Evolutionary conservation across 2,113 vertebrate species (phyloP).

Genomic region (Planiliza haematocheilus): DNA sequence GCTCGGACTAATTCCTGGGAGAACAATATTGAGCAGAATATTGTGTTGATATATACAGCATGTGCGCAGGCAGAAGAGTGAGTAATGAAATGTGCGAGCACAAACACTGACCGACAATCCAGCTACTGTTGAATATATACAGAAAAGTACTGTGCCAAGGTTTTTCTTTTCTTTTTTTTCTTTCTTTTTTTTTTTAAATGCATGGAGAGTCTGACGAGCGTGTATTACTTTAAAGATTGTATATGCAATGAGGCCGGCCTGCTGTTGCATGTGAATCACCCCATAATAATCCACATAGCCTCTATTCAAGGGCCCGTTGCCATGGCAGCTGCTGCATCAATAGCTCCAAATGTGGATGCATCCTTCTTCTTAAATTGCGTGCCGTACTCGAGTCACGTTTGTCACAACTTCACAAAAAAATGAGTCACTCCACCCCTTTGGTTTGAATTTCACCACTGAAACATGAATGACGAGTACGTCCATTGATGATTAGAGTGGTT

Average conservation of each 20-base stretch:
- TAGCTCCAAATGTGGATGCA: constrained; percentile 66
- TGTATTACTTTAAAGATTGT: constrained; percentile 42
- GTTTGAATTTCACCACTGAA: constrained; percentile 22
- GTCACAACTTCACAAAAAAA: constrained; percentile 61
- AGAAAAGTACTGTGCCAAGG: no score
- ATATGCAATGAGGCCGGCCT: constrained; percentile 45
- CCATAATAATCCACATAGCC: constrained; percentile 80
- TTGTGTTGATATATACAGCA: constrained; percentile 13
- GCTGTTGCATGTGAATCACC: constrained; percentile 76
- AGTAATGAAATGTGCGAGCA: constrained; percentile 9
- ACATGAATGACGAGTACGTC: constrained; percentile 17
- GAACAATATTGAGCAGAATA: constrained; percentile 25
- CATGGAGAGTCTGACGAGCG: no score
- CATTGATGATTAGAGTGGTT: constrained; percentile 34
- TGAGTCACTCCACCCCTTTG: constrained; percentile 44
- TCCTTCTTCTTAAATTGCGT: constrained; percentile 61
- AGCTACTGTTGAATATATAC: neutral
- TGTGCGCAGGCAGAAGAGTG: constrained; percentile 3
- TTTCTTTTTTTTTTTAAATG: no score
- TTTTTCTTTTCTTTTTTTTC: no score
- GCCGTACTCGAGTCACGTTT: constrained; percentile 72
- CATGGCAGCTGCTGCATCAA: constrained; percentile 81
- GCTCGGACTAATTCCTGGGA: constrained; percentile 37
- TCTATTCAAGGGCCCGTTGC: constrained; percentile 78
- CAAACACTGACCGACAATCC: constrained; percentile 15